Evolutionary conservation across 30 jellyfish, hydroid and myxozoan species (phyloP), one percentile per base, ranked within the genome.

Genomic region (Catostylus mosaicus): DNA sequence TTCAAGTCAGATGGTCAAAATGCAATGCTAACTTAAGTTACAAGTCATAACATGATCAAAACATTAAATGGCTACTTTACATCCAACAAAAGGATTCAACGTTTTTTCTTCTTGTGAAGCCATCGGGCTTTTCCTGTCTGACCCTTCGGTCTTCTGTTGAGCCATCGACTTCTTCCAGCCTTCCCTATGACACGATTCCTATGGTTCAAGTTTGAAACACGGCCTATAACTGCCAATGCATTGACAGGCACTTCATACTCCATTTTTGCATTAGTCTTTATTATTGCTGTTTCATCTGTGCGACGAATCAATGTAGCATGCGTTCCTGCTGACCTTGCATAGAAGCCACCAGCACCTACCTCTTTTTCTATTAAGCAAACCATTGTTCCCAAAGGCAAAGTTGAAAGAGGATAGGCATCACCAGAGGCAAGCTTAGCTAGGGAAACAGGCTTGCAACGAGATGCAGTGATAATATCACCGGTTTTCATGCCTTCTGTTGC

Each of bases 101-200:
- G 75, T 36, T 57, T 80, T 65, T 95, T 95, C 92, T 95, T 95
- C 77, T 77, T 75, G 57, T 88, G 94, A 35, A 76, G 96, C 97
- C 97, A 95, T 47, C 99, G 61, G 67, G 80, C 99, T 73, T 76
- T 89, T 18, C 99, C 99, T 10, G 97, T 89, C 43, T 89, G 97
- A 30, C 99, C 99, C 54, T 82, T 90, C 63, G 99, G 99, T 36
- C 96, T 68, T 65, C 97, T 88, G 54, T 85, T 85, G 38, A 89
- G 88, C 97, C 99, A 89, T n/a, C 99, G 88, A 67, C 94, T 90
- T 46, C 99, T 90, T 27, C 99, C 99, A 3, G 99, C 99, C 62
- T 95, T 95, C 1, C 99, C 99, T 27, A 95, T 89, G 32, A 90
- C 72, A 73, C 90, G 88, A 68, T 95, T 81, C 27, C 94, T 69